These are phyloP conservation scores for Macroramphosus scolopax DNA, from an alignment of 2,797 vertebrate genomes.

Conservation along the genomic window DNA sequence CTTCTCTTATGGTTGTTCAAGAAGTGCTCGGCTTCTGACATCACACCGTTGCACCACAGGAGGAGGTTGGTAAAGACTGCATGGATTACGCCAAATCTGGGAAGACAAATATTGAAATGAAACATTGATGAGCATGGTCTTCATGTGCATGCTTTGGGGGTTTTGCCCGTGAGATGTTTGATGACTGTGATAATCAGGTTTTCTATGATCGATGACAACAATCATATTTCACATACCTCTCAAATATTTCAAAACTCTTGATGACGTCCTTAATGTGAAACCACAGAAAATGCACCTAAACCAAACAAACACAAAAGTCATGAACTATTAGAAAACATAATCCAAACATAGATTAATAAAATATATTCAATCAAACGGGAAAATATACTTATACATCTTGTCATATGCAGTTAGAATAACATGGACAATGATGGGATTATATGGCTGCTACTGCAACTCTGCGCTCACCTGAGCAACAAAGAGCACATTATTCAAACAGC, in stretches of 20 bases:
- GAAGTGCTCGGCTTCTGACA: constrained; percentile 94
- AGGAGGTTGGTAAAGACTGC: constrained; percentile 97
- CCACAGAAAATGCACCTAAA: constrained; percentile 96
- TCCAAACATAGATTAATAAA: too few species aligned
- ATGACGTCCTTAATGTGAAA: constrained; percentile 96
- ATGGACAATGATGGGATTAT: constrained; percentile 62
- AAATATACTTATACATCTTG: too few species aligned
- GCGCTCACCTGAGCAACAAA: constrained; percentile 64
- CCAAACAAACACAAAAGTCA: constrained; percentile 19
- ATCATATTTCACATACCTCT: constrained; percentile 83
- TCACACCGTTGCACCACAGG: constrained; percentile 91
- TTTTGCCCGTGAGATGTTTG: too few species aligned
- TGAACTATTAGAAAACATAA: background rate
- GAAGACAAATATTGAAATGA: constrained; percentile 19
- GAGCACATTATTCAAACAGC: constrained; percentile 63
- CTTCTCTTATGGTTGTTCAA: constrained; percentile 88
- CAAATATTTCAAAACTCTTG: constrained; percentile 94
- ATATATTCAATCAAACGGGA: too few species aligned
- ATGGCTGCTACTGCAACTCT: constrained; percentile 58
- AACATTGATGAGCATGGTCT: constrained; percentile 1
- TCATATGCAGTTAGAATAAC: constrained; percentile 46
- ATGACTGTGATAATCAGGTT: too few species aligned
- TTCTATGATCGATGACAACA: too few species aligned
- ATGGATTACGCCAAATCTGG: constrained; percentile 96
- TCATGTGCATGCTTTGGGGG: background rate